These are phyloP conservation scores for Ferrisia virgata DNA, from an alignment of 2,888 invertebrate species.

Conservation along the genomic window DNA sequence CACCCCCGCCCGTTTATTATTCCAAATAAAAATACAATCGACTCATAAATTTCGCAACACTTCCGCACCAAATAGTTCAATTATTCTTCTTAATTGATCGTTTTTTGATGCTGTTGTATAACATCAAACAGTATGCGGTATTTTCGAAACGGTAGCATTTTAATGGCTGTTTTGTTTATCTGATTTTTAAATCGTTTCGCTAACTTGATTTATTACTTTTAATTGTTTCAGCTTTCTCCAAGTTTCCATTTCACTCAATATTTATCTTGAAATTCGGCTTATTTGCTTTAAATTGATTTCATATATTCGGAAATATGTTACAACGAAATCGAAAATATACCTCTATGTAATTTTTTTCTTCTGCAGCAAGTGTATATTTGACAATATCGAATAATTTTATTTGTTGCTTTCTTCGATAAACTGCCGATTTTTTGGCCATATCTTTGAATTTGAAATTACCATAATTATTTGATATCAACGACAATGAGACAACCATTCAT, in stretches of 20 bases:
- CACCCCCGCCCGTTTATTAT: not conserved
- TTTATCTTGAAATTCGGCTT: not conserved
- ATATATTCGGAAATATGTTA: not conserved
- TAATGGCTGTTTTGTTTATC: conserved; percentile 2
- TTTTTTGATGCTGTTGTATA: conserved; percentile 20
- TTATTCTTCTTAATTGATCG: conserved; percentile 24
- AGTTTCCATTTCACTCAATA: conserved; percentile 3
- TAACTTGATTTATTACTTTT: conserved; percentile 16
- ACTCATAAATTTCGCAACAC: not conserved
- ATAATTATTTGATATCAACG: not conserved
- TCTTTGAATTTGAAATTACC: not conserved
- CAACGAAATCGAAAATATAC: not conserved
- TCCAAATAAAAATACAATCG: not conserved
- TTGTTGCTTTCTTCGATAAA: not conserved
- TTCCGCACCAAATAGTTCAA: conserved; percentile 5
- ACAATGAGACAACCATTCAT: not conserved
- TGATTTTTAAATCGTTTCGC: conserved; percentile 28
- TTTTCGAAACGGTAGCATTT: conserved; percentile 17
- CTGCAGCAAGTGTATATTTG: not conserved
- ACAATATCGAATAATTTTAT: not conserved
- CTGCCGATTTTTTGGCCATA: not conserved
- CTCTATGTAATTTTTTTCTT: not conserved
- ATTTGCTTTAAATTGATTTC: not conserved
- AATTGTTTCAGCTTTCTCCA: conserved; percentile 10
- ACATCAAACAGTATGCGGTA: not conserved